Evolutionary conservation across 2,113 vertebrate species (phyloP).

Genomic region (Peromyscus californicus): DNA sequence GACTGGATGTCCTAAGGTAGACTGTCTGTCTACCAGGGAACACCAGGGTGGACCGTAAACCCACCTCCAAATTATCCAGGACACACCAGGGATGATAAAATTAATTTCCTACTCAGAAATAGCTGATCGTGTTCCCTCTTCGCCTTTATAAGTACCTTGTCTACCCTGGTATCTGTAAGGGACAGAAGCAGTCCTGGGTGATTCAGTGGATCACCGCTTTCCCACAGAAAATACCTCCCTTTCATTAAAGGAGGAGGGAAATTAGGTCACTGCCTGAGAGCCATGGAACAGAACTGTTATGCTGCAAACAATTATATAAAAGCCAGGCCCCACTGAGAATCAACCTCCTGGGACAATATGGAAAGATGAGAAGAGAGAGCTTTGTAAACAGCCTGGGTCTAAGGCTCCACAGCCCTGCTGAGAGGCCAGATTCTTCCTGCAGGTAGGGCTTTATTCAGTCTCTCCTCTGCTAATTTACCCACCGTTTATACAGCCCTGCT

Average conservation of each 20-base stretch:
- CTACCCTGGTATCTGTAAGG: conserved; percentile 30
- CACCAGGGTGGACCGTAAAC: not conserved
- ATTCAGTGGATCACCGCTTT: conserved; percentile 28
- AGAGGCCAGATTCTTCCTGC: conserved; percentile 34
- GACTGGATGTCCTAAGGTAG: conserved; percentile 38
- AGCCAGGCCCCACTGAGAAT: conserved; percentile 37
- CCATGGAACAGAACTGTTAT: not conserved
- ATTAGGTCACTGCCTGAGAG: conserved; percentile 33
- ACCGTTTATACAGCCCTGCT: not conserved
- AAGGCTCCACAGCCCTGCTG: not conserved
- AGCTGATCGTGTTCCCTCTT: not conserved
- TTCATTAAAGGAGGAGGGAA: conserved; percentile 57
- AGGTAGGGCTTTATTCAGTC: conserved; percentile 7
- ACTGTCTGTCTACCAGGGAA: not conserved
- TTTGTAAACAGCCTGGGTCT: conserved; percentile 34
- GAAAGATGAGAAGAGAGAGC: conserved; percentile 31
- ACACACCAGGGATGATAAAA: conserved; percentile 1
- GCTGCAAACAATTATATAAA: conserved; percentile 43
- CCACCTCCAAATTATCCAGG: conserved; percentile 31
- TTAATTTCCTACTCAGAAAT: conserved; percentile 67
- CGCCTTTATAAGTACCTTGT: not conserved
- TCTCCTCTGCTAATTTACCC: not conserved
- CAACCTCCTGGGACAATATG: not conserved
- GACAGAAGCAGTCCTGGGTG: conserved; percentile 24
- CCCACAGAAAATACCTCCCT: conserved; percentile 31